Evolutionary conservation across 2,888 invertebrate genomes (phyloP).

Genomic region (Pterostichus madidus): DNA sequence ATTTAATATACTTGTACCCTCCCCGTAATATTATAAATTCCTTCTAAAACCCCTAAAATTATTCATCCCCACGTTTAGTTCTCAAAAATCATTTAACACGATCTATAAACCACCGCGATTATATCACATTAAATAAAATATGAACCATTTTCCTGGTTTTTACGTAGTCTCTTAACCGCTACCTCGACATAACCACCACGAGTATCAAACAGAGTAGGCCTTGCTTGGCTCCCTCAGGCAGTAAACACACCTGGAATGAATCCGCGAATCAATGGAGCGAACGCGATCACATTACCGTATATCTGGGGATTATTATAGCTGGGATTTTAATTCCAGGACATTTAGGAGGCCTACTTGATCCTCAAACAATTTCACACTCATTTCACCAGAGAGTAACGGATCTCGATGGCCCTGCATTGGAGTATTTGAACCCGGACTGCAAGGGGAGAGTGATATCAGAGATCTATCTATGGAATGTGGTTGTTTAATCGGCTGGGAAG

Average conservation of each 20-base stretch:
- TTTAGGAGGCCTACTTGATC: constrained; percentile 67
- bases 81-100: constrained; percentile 51
- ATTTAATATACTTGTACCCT: too few relatives aligned
- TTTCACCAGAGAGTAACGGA: constrained; percentile 67
- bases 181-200: not conserved
- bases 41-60: constrained; percentile 2
- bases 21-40: too few relatives aligned
- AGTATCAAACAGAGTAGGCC: constrained; percentile 27
- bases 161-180: constrained; percentile 5
- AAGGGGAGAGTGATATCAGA: not conserved
- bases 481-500: constrained; percentile 1
- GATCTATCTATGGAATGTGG: constrained; percentile 4
- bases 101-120: constrained; percentile 54
- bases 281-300: constrained; percentile 54
- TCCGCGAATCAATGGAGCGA: constrained; percentile 57
- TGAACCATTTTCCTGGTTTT: constrained; percentile 11
- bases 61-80: constrained; percentile 24
- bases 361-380: constrained; percentile 75
- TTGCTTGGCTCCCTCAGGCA: not conserved
- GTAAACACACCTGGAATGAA: constrained; percentile 54
- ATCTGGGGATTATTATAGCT: constrained; percentile 50
- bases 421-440: not conserved
- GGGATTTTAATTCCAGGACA: constrained; percentile 60
- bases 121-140: constrained; percentile 51
- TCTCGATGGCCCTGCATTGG: too few relatives aligned